Percentiles rank a stretch among this genome's conserved stretches.
Conservation (phyloP, 2,888 invertebrate genomes). For the Nemoura dubitans region DNA sequence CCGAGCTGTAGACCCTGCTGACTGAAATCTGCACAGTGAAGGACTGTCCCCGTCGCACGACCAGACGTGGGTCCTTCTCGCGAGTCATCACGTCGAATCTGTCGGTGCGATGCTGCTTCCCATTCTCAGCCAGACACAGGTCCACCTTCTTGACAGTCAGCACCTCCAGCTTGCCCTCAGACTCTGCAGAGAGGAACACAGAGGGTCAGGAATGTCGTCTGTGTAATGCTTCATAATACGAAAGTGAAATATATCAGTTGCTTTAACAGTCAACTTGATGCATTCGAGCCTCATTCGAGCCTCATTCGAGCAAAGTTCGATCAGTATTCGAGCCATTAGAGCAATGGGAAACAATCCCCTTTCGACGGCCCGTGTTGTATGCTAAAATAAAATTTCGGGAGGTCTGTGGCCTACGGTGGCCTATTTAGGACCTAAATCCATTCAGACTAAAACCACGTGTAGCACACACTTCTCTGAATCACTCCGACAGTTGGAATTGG, state of each 20-base stretch:
- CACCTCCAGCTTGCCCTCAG: constrained; percentile 60
- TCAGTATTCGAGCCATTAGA: too few relatives aligned
- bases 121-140: constrained; percentile 77
- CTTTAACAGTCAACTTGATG: too few relatives aligned
- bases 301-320: too few relatives aligned
- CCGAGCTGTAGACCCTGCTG: constrained; percentile 77
- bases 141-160: constrained; percentile 78
- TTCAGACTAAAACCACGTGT: too few relatives aligned
- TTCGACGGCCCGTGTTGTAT: too few relatives aligned
- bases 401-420: too few relatives aligned
- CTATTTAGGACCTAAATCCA: too few relatives aligned
- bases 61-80: constrained; percentile 68
- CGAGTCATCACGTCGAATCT: constrained; percentile 79
- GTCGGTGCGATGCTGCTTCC: constrained; percentile 78
- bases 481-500: too few relatives aligned
- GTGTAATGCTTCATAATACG: not conserved
- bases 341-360: too few relatives aligned
- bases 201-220: constrained; percentile 1
- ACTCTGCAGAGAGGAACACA: constrained; percentile 54
- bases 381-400: too few relatives aligned
- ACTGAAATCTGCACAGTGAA: constrained; percentile 78
- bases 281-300: too few relatives aligned
- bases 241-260: constrained; percentile 4
- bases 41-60: constrained; percentile 84
- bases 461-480: too few relatives aligned